Evolutionary conservation across 2,888 invertebrate genomes (phyloP).

Genomic region (Hedychridium roseum): DNA sequence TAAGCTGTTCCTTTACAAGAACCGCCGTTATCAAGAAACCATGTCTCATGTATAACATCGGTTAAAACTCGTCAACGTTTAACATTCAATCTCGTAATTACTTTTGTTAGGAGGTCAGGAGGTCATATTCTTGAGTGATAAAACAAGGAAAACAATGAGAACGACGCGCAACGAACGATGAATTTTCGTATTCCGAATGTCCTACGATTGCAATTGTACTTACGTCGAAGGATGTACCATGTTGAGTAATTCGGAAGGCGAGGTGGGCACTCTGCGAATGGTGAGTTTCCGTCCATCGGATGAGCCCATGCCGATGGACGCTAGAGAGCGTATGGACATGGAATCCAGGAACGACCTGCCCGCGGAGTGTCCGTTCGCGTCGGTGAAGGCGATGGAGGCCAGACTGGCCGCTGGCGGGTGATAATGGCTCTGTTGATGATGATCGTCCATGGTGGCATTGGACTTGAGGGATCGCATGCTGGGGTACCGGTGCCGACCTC

Average conservation of each 20-base stretch:
- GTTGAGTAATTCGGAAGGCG: constrained; percentile 85
- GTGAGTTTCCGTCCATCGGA: constrained; percentile 88
- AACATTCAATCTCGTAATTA: too few relatives aligned
- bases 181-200: too few relatives aligned
- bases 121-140: too few relatives aligned
- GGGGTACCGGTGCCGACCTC: constrained; percentile 45
- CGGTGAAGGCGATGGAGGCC: constrained; percentile 69
- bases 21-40: too few relatives aligned
- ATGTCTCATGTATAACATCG: too few relatives aligned
- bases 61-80: too few relatives aligned
- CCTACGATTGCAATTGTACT: constrained; percentile 68
- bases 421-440: constrained; percentile 35
- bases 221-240: constrained; percentile 85
- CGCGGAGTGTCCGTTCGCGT: constrained; percentile 68
- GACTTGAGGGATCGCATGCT: constrained; percentile 54
- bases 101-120: too few relatives aligned
- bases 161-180: too few relatives aligned
- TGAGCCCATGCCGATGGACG: constrained; percentile 88
- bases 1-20: too few relatives aligned
- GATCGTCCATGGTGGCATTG: constrained; percentile 48
- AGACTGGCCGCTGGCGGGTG: constrained; percentile 48
- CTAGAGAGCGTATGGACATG: constrained; percentile 79
- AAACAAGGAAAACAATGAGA: too few relatives aligned
- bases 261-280: constrained; percentile 83
- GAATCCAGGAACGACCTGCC: constrained; percentile 66